Base-by-base conservation (phyloP, 2,113 vertebrate species). In the Passer montanus region DNA sequence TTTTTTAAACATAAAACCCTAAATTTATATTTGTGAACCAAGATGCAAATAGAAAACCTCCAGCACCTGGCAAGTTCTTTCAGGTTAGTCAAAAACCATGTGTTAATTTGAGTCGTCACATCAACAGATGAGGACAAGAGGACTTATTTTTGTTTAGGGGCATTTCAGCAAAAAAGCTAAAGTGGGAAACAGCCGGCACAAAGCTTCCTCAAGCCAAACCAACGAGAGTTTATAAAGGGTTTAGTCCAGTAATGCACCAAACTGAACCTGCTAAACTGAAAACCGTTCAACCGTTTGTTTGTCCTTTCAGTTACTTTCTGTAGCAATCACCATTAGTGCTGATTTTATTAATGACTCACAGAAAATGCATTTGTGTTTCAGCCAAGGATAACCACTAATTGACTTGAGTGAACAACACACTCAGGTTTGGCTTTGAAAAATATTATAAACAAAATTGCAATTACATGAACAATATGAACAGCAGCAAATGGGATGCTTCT, bases 21-120 rank as follows among this genome's bases (percentile, higher is more conserved):
- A 97, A 94, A 97, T 80, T 98, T 96, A 94, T 94, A 95, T 97
- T 94, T 97, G 95, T 97, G 97, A 97, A 95, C 94, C 47, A 93
- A 95, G 89, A 99, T 99, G 99, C 99, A 99, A 99, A 99, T 99
- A 93, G 94, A 76, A 97, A 97, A 94, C 94, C 97, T 97, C 95
- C 69, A 97, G 96, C 98, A 98, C 98, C 98, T 98, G 98, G 94
- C 94, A 83, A 95, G 98, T 97, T 98, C 98, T 98, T 98, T 98
- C 98, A 98, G 98, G 97, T 98, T 98, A 98, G 95, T 98, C 98
- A 98, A 95, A 98, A 98, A 95, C 59, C 87, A 98, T 97, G 98
- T 80, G 84, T 95, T 97, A 95, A 97, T 98, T 91, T 98, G 98
- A 98, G 97, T 98, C 35, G 96, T 67, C 96, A 83, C 94, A 95